Evolutionary conservation across 2,113 vertebrate species (phyloP).

Genomic region (Anthoscopus minutus): DNA sequence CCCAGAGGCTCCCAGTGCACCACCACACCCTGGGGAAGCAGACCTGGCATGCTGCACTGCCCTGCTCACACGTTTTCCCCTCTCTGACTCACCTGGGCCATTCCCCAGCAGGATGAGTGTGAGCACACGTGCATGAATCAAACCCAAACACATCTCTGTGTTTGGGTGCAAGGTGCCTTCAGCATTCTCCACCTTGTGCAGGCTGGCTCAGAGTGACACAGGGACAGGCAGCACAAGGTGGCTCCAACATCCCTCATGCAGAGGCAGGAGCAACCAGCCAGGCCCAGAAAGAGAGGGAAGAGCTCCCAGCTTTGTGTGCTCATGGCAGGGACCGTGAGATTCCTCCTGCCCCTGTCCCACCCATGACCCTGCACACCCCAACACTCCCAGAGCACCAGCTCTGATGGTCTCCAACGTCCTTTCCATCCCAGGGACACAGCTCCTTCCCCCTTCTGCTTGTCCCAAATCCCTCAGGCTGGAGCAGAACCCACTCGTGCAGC

Average conservation of each 20-base stretch:
- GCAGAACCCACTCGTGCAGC: not conserved
- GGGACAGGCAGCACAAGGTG: not conserved
- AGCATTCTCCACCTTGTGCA: not conserved
- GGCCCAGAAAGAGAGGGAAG: not conserved
- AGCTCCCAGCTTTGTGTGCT: not conserved
- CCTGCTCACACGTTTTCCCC: not conserved
- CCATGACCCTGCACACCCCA: not conserved
- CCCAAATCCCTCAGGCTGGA: not conserved
- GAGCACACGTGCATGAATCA: no score
- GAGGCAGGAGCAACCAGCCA: not conserved
- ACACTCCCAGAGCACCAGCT: not conserved
- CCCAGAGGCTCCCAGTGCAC: not conserved
- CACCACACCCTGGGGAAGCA: not conserved
- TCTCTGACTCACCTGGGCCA: not conserved
- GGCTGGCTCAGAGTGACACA: accelerated
- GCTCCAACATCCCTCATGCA: accelerated
- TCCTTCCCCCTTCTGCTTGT: not conserved
- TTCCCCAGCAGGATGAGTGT: not conserved
- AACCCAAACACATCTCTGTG: accelerated
- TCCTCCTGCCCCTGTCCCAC: not conserved
- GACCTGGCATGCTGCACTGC: not conserved
- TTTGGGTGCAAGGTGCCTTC: not conserved
- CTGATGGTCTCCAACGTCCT: not conserved
- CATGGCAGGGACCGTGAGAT: accelerated
- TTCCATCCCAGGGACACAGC: not conserved